A percentile compares a stretch with the other conserved stretches of the same genome.
Evolutionary conservation across 2,113 vertebrate genomes (phyloP).

Genomic region (Neotoma lepida): DNA sequence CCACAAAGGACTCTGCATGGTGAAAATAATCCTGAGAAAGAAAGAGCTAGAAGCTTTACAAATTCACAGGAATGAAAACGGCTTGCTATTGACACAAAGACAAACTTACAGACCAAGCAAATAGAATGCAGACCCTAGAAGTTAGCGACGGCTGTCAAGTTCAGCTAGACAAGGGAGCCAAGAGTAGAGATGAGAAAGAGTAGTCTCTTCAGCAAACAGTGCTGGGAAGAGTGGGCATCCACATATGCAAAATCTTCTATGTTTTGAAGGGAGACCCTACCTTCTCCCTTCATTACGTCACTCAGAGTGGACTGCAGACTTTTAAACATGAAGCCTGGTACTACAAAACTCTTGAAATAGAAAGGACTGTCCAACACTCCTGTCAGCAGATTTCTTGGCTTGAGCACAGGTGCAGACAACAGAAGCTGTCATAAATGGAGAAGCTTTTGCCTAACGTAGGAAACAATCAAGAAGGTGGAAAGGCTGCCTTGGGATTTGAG

Average conservation of each 20-base stretch:
- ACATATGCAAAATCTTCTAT: neutral
- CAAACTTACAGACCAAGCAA: neutral
- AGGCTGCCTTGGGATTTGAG: neutral
- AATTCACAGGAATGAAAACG: neutral
- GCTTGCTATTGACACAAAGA: neutral
- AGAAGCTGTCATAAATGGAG: neutral
- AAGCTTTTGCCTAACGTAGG: neutral
- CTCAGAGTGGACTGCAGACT: neutral
- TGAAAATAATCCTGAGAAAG: neutral
- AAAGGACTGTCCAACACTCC: neutral
- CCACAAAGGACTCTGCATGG: neutral
- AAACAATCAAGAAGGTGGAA: neutral
- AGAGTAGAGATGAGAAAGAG: neutral
- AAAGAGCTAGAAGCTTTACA: neutral
- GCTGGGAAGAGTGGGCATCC: neutral
- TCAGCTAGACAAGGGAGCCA: neutral
- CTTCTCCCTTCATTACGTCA: too few relatives aligned
- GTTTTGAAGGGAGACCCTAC: accelerated
- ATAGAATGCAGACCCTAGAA: neutral
- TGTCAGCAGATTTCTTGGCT: neutral
- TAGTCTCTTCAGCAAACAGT: neutral
- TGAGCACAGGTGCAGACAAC: neutral
- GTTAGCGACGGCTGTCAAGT: neutral
- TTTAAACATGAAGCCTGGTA: neutral
- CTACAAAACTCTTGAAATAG: neutral